Conservation (phyloP, 2,888 invertebrate species). For the Tetrapedia diversipes region DNA sequence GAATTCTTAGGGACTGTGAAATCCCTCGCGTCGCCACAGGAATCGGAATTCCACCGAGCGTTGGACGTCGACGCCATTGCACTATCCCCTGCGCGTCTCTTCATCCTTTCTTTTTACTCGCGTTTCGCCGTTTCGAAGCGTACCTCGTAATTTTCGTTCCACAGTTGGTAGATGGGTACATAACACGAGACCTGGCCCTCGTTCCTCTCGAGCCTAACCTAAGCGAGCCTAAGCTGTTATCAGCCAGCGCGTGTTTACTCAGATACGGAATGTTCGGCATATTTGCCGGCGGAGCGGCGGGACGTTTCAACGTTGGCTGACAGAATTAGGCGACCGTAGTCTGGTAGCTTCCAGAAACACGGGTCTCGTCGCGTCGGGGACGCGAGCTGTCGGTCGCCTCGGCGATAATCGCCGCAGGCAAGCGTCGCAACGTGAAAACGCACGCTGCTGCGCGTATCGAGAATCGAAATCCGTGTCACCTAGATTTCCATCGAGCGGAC, state of each 20-base stretch:
- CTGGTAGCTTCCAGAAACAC: constrained; percentile 18
- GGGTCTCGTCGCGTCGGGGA: background rate
- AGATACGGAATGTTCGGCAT: background rate
- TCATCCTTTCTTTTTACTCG: no score
- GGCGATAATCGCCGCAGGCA: background rate
- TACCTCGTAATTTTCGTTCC: no score
- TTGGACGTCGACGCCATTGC: no score
- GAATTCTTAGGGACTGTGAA: no score
- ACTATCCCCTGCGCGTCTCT: no score
- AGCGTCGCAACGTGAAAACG: background rate
- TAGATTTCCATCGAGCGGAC: background rate
- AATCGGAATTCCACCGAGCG: no score
- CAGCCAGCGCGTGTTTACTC: constrained; percentile 1
- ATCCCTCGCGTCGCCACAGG: no score
- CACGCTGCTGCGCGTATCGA: no score
- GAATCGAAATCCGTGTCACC: background rate
- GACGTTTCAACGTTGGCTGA: background rate
- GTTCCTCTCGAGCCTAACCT: no score
- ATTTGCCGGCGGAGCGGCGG: background rate
- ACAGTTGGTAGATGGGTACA: no score
- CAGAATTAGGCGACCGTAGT: constrained; percentile 21
- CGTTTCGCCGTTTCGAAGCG: no score
- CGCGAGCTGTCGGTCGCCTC: background rate
- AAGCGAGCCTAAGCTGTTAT: no score
- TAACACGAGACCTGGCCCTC: background rate